A percentile compares a stretch with the other conserved stretches of the same genome.
Evolutionary conservation across 2,113 vertebrate genomes (phyloP).

Genomic region (Eublepharis macularius): DNA sequence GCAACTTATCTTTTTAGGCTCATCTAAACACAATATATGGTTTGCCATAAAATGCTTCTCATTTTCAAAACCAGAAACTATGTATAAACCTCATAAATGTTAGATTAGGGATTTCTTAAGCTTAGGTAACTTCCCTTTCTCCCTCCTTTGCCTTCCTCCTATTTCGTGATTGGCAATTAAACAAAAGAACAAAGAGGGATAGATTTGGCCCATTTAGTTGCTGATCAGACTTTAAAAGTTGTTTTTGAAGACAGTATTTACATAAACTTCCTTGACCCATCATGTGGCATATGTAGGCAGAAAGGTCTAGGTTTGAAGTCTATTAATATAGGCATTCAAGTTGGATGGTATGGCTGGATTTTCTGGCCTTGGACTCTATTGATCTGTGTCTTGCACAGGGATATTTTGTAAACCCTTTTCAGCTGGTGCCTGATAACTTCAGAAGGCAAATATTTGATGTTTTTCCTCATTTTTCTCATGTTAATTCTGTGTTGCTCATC

Average conservation of each 20-base stretch:
- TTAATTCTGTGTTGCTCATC: slow-evolving; percentile 66
- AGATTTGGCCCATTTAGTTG: neutral
- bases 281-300: no score
- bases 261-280: no score
- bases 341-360: neutral
- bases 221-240: no score
- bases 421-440: slow-evolving; percentile 1
- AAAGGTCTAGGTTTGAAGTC: neutral
- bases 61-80: neutral
- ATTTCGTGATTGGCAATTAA: neutral
- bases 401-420: slow-evolving; percentile 1
- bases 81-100: neutral
- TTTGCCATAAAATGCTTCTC: neutral
- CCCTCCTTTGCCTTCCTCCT: no score
- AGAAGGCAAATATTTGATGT: slow-evolving; percentile 42
- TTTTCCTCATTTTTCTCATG: slow-evolving; percentile 52
- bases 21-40: no score
- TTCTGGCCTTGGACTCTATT: neutral
- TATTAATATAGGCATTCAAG: neutral
- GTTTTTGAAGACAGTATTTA: no score
- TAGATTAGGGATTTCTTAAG: neutral
- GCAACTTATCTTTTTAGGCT: no score
- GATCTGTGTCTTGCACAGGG: neutral
- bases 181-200: neutral
- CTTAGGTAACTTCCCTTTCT: neutral